Percentiles rank a stretch among this genome's conserved stretches.
Conservation (phyloP, 2,797 vertebrate genomes). For the Tenualosa ilisha region DNA sequence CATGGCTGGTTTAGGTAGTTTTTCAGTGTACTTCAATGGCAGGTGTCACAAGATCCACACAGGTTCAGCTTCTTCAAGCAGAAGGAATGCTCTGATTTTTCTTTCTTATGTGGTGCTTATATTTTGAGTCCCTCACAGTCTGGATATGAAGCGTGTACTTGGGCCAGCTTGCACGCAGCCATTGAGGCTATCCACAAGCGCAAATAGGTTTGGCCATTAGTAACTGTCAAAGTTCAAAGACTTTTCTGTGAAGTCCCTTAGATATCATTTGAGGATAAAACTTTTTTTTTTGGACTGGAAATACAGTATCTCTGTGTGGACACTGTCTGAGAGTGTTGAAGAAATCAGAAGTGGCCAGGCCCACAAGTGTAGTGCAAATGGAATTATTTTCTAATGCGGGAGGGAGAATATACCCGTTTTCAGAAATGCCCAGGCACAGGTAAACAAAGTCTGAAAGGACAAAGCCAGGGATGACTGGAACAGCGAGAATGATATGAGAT, state of each 20-base stretch:
- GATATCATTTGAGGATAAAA: not conserved
- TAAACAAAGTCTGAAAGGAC: too few species aligned
- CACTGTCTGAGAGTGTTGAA: not conserved
- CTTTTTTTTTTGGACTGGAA: not conserved
- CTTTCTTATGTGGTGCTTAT: not conserved
- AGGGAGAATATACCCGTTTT: too few species aligned
- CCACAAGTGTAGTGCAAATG: too few species aligned
- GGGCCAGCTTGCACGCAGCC: not conserved
- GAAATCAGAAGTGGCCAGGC: not conserved
- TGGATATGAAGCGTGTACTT: not conserved
- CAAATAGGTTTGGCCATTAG: not conserved
- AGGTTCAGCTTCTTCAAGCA: not conserved
- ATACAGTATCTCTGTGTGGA: not conserved
- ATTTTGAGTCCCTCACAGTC: not conserved
- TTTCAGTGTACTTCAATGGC: not conserved
- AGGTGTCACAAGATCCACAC: not conserved
- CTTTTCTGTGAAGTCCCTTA: not conserved
- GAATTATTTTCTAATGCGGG: too few species aligned
- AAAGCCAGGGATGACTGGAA: too few species aligned
- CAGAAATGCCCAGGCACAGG: too few species aligned
- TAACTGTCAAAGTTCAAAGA: not conserved
- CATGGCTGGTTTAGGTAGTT: not conserved
- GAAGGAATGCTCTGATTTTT: not conserved
- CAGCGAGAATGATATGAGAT: too few species aligned
- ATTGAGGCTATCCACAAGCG: not conserved